Evolutionary conservation across 2,113 vertebrate genomes (phyloP).

Genomic region (Orientallactaga bullata): DNA sequence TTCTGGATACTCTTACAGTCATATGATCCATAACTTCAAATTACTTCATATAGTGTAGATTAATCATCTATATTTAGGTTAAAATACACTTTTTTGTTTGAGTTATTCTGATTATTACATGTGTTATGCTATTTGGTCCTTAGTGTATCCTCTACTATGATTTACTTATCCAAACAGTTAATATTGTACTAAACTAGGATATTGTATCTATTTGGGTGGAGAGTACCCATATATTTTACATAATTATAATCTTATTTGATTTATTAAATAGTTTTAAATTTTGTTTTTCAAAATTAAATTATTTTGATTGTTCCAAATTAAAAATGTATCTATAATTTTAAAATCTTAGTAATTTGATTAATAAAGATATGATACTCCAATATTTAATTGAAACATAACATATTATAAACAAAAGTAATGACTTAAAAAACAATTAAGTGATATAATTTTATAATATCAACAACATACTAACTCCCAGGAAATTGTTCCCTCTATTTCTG

Average conservation of each 20-base stretch:
- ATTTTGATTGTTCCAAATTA: conserved; percentile 42
- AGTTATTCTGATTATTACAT: conserved; percentile 22
- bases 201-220: background rate
- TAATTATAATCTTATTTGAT: conserved; percentile 27
- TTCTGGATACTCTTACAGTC: background rate
- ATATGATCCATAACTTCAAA: conserved; percentile 7
- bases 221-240: conserved; percentile 6
- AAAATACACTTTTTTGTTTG: background rate
- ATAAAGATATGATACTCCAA: conserved; percentile 1
- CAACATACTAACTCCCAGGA: conserved; percentile 6
- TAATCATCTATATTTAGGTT: conserved; percentile 9
- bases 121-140: background rate
- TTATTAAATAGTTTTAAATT: background rate
- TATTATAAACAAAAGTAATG: conserved; percentile 34
- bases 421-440: background rate
- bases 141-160: background rate
- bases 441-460: conserved; percentile 31
- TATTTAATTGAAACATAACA: conserved; percentile 12
- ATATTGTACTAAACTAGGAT: background rate
- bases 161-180: conserved; percentile 21
- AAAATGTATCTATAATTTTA: conserved; percentile 54
- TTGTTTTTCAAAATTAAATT: conserved; percentile 29
- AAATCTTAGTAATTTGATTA: conserved; percentile 43
- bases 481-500: conserved; percentile 6
- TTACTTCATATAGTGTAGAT: background rate